These are phyloP conservation scores for Genyomyrus donnyi DNA, from an alignment of 2,113 vertebrate species.

Conservation along the genomic window DNA sequence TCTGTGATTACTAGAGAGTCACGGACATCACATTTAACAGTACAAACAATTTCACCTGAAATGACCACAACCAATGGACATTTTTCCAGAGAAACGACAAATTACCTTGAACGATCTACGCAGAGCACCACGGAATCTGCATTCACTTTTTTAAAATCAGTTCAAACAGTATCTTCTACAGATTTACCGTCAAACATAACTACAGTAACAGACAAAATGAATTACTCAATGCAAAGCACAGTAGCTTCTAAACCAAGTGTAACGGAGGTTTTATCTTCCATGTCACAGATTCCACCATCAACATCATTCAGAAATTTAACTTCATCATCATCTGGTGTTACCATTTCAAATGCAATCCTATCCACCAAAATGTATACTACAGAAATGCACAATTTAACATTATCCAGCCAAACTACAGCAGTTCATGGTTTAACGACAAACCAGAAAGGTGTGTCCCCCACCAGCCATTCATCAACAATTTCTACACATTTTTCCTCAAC, in stretches of 20 bases:
- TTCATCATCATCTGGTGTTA: not conserved
- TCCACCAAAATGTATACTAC: not conserved
- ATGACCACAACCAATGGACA: not conserved
- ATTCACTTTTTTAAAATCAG: not conserved
- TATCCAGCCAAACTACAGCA: not conserved
- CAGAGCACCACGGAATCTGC: not conserved
- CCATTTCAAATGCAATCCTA: not conserved
- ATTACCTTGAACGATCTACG: not conserved
- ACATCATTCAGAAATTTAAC: not conserved
- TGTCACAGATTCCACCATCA: not conserved
- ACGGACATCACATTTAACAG: not conserved
- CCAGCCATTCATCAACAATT: not conserved
- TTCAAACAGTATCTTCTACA: not conserved
- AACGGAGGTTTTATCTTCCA: not conserved
- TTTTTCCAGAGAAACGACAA: not conserved
- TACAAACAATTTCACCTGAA: not conserved
- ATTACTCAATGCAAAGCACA: not conserved
- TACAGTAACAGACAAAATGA: not conserved
- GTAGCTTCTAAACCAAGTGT: not conserved
- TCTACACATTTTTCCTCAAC: not conserved
- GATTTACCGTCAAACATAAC: not conserved
- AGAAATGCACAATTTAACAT: not conserved
- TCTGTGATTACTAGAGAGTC: not conserved
- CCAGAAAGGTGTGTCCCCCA: not conserved
- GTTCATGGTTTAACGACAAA: not conserved